Base-by-base conservation (phyloP, 2,113 vertebrate genomes). In the Tympanuchus pallidicinctus region DNA sequence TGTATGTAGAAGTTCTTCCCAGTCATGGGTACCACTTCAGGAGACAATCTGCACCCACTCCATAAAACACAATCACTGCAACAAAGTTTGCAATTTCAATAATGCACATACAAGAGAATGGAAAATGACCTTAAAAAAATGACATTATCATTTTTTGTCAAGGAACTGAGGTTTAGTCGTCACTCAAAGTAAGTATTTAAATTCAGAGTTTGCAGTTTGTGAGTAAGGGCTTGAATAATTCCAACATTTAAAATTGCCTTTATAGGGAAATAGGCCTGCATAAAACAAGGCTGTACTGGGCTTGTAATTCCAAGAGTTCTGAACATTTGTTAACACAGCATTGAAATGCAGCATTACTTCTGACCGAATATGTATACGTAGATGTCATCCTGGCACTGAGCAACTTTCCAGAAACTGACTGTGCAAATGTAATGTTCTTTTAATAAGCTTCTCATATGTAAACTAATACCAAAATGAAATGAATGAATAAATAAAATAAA, bases 401-500 rank as follows among this genome's bases (percentile, higher is more conserved):
- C 57, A 93, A 72, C 86, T 92, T 95, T 81, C 61, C 47, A 92
- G 86, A 94, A 91, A 94, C 2, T 94, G 83, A 61, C 76, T 96
- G 88, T 82, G 73, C 42, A 92, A 92, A 88, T 83, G n/a, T 81
- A 90, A 88, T 86, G 70, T 65, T 92, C 64, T 86, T 94, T 95
- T 93, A 96, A 93, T 88, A 96, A 90, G 61, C 38, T 86, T 83
- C 61, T 95, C 66, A n/a, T 92, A 90, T 75, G 83, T 92, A 92
- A 96, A 69, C 83, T 90, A 93, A 93, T 93, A 72, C 43, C 52
- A 59, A 90, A 94, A 93, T 75, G 77, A 79, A 86, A 77, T 20
- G 32, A 59, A n/a, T 20, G 32, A 40, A 73, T 25, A 34, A 34
- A 59, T 21, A 38, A n/a, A 18, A 1, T 13, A 28, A 10, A 63